These are phyloP conservation scores for Ephydatia muelleri DNA, from an alignment of 37 sponge, comb jelly and placozoan species.

Conservation along the genomic window DNA sequence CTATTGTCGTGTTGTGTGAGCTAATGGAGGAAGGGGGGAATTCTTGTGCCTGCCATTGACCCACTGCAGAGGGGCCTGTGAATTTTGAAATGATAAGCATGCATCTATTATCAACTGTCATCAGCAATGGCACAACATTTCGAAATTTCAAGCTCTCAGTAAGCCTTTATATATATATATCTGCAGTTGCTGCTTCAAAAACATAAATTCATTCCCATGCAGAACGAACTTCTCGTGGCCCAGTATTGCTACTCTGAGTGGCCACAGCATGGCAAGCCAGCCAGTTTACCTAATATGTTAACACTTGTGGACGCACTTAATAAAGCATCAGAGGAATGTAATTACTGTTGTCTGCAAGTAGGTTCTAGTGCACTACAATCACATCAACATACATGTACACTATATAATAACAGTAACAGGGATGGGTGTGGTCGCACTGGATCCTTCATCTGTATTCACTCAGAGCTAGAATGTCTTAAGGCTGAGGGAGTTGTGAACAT, in stretches of 20 bases:
- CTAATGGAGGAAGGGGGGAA: slow-evolving; percentile 9
- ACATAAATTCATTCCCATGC: not conserved
- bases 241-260: slow-evolving; percentile 31
- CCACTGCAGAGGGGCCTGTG: not conserved
- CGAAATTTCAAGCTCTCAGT: not conserved
- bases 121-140: not conserved
- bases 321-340: not conserved
- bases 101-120: slow-evolving; percentile 13
- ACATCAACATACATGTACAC: not conserved
- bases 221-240: not conserved
- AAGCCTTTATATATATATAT: no score
- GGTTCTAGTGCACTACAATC: not conserved
- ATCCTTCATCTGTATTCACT: slow-evolving; percentile 12
- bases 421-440: slow-evolving; percentile 43
- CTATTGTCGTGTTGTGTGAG: slow-evolving; percentile 13
- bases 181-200: not conserved
- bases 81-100: slow-evolving; percentile 27
- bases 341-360: slow-evolving; percentile 69
- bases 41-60: slow-evolving; percentile 2
- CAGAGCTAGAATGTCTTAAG: slow-evolving; percentile 11
- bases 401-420: not conserved
- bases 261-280: slow-evolving; percentile 34
- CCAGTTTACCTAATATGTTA: slow-evolving; percentile 8
- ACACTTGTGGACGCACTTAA: slow-evolving; percentile 15
- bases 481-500: slow-evolving; percentile 19